Base-by-base conservation (phyloP, 2,113 vertebrate species). In the Oriolus oriolus region DNA sequence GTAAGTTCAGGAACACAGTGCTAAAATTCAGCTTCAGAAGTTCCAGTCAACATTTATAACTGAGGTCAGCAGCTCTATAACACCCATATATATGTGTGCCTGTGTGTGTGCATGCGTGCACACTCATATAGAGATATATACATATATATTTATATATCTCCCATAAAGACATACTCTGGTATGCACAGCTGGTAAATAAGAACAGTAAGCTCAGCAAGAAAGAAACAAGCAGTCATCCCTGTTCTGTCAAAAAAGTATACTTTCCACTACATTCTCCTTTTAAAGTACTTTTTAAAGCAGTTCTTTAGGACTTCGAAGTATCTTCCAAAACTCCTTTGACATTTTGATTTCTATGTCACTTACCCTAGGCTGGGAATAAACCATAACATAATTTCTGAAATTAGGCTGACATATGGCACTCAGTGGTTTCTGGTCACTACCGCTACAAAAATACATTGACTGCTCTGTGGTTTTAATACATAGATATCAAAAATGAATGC, bases 211-310 rank as follows among this genome's bases (percentile, higher is more conserved):
- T 63, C 35, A 90, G 39, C 11, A 69, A 69, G 16, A 80, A 15
- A 77, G 9, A 39, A 78, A 64, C 0, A 0, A 71, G 5, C 17
- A 45, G 7, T 70, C 44, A 70, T 37, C 27, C 11, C 6, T 4
- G 0, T 82, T 83, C 70, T 85, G 30, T 59, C n/a, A 85, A 69
- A 93, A 85, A 18, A 65, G 26, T 20, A 10, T 50, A 47, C 10
- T 21, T 87, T 85, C n/a, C 23, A 73, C 26, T 39, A 61, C 27
- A 31, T 56, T 65, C 27, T 85, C n/a, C 27, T 73, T 82, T 60
- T 26, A 41, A 87, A 73, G 21, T 23, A 49, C 30, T 90, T 93
- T 79, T n/a, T 6, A 68, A 75, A 82, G 31, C 24, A 65, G 5
- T 52, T 80, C 10, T 77, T 65, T 39, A 45, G 21, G 30, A 28